phyloP scores from a whole-genome alignment of 2,888 invertebrate species.

The Caenorhabditis becei region DNA sequence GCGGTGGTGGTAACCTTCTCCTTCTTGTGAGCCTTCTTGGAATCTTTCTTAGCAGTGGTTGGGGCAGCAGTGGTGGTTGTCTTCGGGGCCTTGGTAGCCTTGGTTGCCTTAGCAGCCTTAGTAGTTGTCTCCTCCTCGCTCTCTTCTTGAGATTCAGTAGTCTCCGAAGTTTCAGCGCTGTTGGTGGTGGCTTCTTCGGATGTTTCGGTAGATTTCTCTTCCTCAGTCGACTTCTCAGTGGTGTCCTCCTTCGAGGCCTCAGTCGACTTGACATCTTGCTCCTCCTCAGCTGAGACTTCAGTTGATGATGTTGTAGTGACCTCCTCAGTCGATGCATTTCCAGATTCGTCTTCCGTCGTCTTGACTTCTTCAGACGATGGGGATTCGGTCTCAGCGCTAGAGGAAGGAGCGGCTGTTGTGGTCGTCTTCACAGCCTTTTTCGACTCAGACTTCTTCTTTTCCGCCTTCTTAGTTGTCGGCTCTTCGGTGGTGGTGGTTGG shows the following conservation, averaged over 20 bases:
- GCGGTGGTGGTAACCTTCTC: slow-evolving; percentile 46
- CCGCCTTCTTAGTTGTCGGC: slow-evolving; percentile 47
- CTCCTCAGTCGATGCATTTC: slow-evolving; percentile 51
- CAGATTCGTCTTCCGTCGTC: slow-evolving; percentile 58
- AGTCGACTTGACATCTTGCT: slow-evolving; percentile 47
- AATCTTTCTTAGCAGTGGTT: slow-evolving; percentile 41
- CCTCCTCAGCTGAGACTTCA: slow-evolving; percentile 50
- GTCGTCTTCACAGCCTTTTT: slow-evolving; percentile 54
- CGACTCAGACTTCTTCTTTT: slow-evolving; percentile 52
- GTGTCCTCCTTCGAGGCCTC: slow-evolving; percentile 38
- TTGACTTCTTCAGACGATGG: slow-evolving; percentile 57
- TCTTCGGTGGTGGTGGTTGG: slow-evolving; percentile 50
- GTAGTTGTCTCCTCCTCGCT: slow-evolving; percentile 35
- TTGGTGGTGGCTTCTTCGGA: slow-evolving; percentile 18
- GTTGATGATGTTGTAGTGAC: slow-evolving; percentile 47
- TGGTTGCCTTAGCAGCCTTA: slow-evolving; percentile 29
- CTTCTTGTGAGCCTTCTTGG: slow-evolving; percentile 48
- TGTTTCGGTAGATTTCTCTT: slow-evolving; percentile 39
- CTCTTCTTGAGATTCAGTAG: slow-evolving; percentile 22
- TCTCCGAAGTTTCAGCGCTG: slow-evolving; percentile 29
- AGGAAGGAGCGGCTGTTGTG: slow-evolving; percentile 48
- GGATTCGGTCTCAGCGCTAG: slow-evolving; percentile 53
- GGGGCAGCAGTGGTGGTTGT: slow-evolving; percentile 26
- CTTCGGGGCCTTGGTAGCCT: slow-evolving; percentile 32
- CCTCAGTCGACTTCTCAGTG: slow-evolving; percentile 28